Evolutionary conservation across 2,797 vertebrate species (phyloP).

Genomic region (Anableps anableps): DNA sequence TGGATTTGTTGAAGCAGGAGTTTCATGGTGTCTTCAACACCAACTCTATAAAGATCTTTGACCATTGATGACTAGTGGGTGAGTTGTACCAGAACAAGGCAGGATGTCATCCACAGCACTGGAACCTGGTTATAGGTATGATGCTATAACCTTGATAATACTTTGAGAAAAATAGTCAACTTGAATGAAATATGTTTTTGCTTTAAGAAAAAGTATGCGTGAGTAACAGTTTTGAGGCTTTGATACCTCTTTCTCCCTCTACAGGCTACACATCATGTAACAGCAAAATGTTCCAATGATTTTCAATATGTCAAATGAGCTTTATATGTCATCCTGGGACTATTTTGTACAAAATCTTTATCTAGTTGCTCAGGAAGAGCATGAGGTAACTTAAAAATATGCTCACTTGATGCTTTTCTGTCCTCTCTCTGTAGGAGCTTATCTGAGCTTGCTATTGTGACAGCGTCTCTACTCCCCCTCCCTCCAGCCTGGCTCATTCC

Average conservation of each 20-base stretch:
- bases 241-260: not conserved
- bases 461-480: slow-evolving; percentile 32
- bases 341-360: slow-evolving; percentile 3
- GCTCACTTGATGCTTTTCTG: slow-evolving; percentile 35
- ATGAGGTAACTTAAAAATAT: slow-evolving; percentile 21
- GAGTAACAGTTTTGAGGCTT: not conserved
- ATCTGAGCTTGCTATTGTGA: slow-evolving; percentile 44
- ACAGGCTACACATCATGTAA: not conserved
- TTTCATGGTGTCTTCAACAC: not conserved
- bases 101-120: not conserved
- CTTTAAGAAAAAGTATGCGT: not conserved
- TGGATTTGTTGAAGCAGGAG: too few species aligned
- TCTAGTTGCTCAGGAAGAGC: slow-evolving; percentile 12
- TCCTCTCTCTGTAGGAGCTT: slow-evolving; percentile 48
- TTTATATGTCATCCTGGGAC: not conserved
- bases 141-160: not conserved
- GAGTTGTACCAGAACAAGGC: not conserved
- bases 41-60: not conserved
- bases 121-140: not conserved
- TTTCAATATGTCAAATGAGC: not conserved
- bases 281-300: not conserved
- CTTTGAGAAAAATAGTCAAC: not conserved
- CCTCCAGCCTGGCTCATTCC: slow-evolving; percentile 38
- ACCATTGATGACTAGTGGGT: not conserved
- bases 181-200: not conserved